Conservation (phyloP, 2,888 invertebrate genomes). For the Drosophila nr. perissopoda region DNA sequence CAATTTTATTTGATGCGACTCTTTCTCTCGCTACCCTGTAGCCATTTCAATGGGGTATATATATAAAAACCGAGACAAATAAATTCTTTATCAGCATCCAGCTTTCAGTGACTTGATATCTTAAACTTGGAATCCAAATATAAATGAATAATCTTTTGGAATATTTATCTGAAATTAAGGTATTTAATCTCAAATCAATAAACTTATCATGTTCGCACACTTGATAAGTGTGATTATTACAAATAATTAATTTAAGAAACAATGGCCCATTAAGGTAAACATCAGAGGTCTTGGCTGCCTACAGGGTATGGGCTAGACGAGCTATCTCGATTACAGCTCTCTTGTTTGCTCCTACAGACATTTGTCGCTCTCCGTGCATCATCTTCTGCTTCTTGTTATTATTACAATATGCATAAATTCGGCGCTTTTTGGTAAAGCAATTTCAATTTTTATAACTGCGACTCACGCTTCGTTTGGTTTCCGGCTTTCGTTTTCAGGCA, state of each 20-base stretch:
- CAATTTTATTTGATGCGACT: constrained; percentile 58
- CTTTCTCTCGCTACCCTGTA: constrained; percentile 12
- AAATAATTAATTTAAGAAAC: not conserved
- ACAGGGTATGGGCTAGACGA: not conserved
- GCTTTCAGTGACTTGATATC: not conserved
- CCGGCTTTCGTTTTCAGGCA: constrained; percentile 55
- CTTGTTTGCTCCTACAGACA: constrained; percentile 27
- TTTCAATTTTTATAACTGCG: constrained; percentile 47
- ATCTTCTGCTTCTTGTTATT: constrained; percentile 30
- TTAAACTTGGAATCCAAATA: not conserved
- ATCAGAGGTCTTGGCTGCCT: accelerated
- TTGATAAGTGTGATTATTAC: not conserved
- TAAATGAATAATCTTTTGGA: not conserved
- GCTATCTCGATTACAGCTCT: not conserved
- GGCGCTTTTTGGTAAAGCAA: constrained; percentile 55
- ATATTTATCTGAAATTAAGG: not conserved
- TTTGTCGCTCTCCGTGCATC: constrained; percentile 12
- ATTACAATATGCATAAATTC: constrained; percentile 58
- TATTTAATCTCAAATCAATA: not conserved
- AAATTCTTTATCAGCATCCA: not conserved
- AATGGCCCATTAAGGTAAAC: not conserved
- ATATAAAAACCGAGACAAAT: not conserved
- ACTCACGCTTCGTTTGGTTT: constrained; percentile 38
- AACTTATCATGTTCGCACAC: not conserved
- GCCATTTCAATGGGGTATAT: not conserved